These are phyloP conservation scores for Danaus melanippus DNA, from an alignment of 1,140 invertebrate genomes.

Conservation along the genomic window DNA sequence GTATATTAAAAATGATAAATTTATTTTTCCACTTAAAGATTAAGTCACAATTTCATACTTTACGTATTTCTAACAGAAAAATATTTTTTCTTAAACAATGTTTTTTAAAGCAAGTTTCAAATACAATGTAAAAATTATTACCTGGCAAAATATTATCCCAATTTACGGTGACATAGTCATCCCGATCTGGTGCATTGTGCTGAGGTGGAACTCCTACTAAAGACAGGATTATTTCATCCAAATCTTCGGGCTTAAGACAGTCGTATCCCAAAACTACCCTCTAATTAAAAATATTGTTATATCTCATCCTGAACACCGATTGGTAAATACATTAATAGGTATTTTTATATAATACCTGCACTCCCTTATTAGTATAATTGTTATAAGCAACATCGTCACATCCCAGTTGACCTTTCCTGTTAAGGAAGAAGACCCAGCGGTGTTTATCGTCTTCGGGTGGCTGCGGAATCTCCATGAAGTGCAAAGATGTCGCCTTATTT, in stretches of 20 bases:
- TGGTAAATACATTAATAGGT: too few relatives aligned
- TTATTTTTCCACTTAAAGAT: too few relatives aligned
- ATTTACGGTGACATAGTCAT: constrained; percentile 30
- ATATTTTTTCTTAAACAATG: too few relatives aligned
- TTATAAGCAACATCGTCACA: constrained; percentile 36
- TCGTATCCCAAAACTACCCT: constrained; percentile 50
- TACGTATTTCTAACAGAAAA: too few relatives aligned
- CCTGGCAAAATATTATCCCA: constrained; percentile 43
- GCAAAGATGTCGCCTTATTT: constrained; percentile 30
- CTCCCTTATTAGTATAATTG: constrained; percentile 41
- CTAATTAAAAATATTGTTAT: constrained; percentile 19
- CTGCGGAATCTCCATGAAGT: constrained; percentile 38
- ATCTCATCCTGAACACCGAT: background rate
- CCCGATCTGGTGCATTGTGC: constrained; percentile 47
- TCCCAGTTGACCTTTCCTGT: constrained; percentile 35
- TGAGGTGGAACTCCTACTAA: constrained; percentile 45
- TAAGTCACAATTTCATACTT: too few relatives aligned
- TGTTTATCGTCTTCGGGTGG: constrained; percentile 32
- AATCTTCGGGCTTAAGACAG: constrained; percentile 30
- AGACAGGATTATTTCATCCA: constrained; percentile 32
- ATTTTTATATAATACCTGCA: constrained; percentile 36
- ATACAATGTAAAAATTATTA: constrained; percentile 16
- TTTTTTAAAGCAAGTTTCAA: background rate
- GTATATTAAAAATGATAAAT: too few relatives aligned
- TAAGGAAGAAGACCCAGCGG: constrained; percentile 56